A percentile compares a stretch with the other conserved stretches of the same genome.
Evolutionary conservation across 2,888 invertebrate genomes (phyloP).

Genomic region (Troilus luridus): DNA sequence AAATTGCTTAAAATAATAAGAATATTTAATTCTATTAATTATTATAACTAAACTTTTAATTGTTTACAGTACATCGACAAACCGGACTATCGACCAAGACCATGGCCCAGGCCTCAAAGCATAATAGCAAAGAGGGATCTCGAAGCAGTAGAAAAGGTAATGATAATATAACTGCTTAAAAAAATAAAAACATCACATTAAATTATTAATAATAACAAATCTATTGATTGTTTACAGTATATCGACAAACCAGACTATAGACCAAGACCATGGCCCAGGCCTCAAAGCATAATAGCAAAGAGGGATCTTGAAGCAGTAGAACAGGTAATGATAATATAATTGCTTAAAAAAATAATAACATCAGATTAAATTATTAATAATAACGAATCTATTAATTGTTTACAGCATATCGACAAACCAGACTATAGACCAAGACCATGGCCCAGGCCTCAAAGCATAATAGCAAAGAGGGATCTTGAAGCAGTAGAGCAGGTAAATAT

Average conservation of each 20-base stretch:
- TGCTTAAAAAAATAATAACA: no score
- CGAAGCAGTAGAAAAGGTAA: conserved; percentile 1
- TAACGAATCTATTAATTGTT: not conserved
- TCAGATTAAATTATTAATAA: no score
- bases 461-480: not conserved
- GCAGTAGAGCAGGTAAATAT: not conserved
- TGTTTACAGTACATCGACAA: not conserved
- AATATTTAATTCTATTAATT: no score
- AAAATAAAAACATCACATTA: no score
- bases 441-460: not conserved
- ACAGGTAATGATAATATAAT: not conserved
- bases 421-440: not conserved
- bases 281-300: not conserved
- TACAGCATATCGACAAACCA: not conserved
- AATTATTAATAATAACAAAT: not conserved
- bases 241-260: not conserved
- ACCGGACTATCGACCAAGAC: not conserved
- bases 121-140: not conserved
- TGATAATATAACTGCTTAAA: not conserved
- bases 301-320: not conserved
- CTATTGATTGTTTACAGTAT: not conserved
- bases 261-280: not conserved
- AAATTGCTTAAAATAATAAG: no score
- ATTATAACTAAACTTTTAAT: not conserved
- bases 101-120: not conserved